phyloP scores from a whole-genome alignment of 2,113 vertebrate species.

The Caloenas nicobarica region DNA sequence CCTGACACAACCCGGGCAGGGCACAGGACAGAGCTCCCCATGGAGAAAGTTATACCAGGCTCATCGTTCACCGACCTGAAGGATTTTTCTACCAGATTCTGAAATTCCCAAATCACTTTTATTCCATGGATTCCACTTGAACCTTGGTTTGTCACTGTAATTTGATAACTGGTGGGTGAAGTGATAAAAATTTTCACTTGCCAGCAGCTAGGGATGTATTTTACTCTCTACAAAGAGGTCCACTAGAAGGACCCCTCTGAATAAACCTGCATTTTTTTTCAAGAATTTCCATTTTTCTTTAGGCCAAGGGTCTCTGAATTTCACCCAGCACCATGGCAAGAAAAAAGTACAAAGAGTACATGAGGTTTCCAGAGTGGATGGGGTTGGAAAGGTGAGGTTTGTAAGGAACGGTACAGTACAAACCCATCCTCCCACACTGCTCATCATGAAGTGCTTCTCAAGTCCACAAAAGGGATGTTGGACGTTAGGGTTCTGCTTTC shows the following conservation, averaged over 20 bases:
- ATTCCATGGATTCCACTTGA: not conserved
- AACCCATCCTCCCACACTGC: not conserved
- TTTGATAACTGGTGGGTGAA: not conserved
- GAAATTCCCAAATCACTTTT: not conserved
- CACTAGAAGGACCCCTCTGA: not conserved
- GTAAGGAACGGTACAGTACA: not conserved
- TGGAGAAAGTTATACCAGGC: not conserved
- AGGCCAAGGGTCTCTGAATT: not conserved
- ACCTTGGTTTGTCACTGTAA: not conserved
- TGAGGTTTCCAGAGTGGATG: not conserved
- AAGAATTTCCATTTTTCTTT: not conserved
- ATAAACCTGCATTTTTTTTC: not conserved
- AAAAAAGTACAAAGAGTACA: not conserved
- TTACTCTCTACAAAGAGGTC: not conserved
- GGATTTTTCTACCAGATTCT: not conserved
- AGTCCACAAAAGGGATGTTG: rapidly evolving
- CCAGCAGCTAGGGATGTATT: not conserved
- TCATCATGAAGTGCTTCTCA: not conserved
- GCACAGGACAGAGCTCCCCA: too few species aligned
- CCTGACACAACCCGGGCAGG: not conserved
- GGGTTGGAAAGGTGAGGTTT: not conserved
- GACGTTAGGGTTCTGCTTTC: not conserved
- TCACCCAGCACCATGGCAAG: not conserved
- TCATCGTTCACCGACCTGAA: not conserved
- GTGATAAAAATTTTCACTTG: not conserved